These are phyloP conservation scores for Pycnonotus jocosus DNA, from an alignment of 2,113 vertebrate species.

Conservation along the genomic window DNA sequence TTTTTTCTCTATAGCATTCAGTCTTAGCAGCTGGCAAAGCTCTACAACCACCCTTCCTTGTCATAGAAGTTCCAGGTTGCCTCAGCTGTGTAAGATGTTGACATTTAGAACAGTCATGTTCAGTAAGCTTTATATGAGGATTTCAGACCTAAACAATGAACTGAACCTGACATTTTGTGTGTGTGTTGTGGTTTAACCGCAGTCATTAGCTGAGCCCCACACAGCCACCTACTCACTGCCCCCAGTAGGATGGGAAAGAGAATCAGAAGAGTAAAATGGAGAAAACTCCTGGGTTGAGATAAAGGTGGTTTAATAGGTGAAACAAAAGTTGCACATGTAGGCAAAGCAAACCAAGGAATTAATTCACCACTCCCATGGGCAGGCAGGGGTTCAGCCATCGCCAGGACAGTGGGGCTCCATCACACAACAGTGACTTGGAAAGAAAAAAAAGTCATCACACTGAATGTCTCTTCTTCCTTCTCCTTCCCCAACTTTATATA, in stretches of 20 bases:
- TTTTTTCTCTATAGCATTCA: neutral
- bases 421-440: neutral
- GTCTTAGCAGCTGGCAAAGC: neutral
- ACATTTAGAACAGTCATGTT: neutral
- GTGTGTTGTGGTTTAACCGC: neutral
- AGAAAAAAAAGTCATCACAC: neutral
- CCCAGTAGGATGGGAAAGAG: neutral
- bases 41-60: neutral
- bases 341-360: neutral
- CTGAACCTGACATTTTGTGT: neutral
- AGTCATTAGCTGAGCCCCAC: neutral
- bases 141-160: neutral
- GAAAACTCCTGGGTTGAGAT: neutral
- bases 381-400: neutral
- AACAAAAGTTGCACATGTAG: neutral
- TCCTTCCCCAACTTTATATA: neutral
- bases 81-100: neutral
- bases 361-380: neutral
- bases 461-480: neutral
- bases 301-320: neutral
- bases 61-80: neutral
- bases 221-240: neutral
- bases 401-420: neutral
- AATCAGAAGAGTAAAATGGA: neutral
- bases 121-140: neutral